These are phyloP conservation scores for Sitta carolinensis DNA, from an alignment of 2,797 vertebrate genomes.

Conservation along the genomic window DNA sequence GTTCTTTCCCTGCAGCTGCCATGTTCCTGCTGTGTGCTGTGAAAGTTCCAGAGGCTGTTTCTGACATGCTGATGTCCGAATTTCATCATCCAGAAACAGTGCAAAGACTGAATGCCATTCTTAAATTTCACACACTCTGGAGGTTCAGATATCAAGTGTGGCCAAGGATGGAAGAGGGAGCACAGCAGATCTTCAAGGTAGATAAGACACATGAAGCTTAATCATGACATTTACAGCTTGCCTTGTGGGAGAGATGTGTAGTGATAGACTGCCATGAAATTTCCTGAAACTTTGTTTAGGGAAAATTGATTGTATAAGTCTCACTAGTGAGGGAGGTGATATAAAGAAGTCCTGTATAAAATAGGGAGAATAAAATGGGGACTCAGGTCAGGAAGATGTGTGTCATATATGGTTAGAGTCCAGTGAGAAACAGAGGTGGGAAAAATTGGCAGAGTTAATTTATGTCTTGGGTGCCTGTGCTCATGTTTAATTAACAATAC, in stretches of 20 bases:
- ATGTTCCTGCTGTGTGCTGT: conserved; percentile 99
- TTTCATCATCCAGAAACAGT: conserved; percentile 97
- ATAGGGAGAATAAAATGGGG: neutral
- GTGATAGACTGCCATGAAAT: neutral
- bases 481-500: neutral
- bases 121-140: conserved; percentile 98
- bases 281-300: neutral
- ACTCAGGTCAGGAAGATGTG: neutral
- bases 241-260: neutral
- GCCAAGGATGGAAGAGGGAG: conserved; percentile 99
- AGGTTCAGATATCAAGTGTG: conserved; percentile 98
- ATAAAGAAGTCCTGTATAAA: neutral
- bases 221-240: neutral
- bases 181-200: conserved; percentile 99
- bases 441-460: neutral
- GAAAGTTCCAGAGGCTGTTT: conserved; percentile 94
- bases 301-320: neutral
- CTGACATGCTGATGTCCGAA: conserved; percentile 98
- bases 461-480: neutral
- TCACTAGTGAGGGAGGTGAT: neutral
- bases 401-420: neutral
- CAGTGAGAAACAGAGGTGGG: neutral
- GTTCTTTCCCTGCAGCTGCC: conserved; percentile 82
- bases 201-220: neutral
- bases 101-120: conserved; percentile 93